A percentile compares a stretch with the other conserved stretches of the same genome.
Conservation (phyloP, 1,140 invertebrate species). For the Dendrolimus punctatus region DNA sequence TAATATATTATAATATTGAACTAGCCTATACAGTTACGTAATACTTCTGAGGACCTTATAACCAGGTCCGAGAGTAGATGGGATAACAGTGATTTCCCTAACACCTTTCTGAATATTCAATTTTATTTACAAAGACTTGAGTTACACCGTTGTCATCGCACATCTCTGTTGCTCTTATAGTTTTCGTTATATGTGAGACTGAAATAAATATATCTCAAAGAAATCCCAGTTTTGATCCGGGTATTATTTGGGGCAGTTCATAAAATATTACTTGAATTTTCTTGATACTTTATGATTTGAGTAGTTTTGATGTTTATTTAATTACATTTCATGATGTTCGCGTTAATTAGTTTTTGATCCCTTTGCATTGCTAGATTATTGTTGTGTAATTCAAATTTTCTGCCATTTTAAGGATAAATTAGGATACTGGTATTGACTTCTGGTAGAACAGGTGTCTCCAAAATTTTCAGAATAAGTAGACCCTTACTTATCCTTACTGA, state of each 20-base stretch:
- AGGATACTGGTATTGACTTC: no score
- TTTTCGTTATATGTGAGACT: constrained; percentile 11
- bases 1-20: no score
- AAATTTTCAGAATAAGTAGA: no score
- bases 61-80: constrained; percentile 28
- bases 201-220: constrained; percentile 22
- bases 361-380: no score
- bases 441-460: no score
- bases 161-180: constrained; percentile 5
- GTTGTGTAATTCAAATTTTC: no score
- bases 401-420: no score
- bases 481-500: no score
- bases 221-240: constrained; percentile 25
- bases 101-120: constrained; percentile 61
- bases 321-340: not conserved
- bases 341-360: constrained; percentile 8
- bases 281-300: constrained; percentile 17
- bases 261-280: constrained; percentile 42
- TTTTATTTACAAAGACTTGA: constrained; percentile 56
- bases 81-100: constrained; percentile 51
- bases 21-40: constrained; percentile 20
- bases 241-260: constrained; percentile 34
- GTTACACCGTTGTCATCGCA: constrained; percentile 29
- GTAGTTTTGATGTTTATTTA: not conserved
- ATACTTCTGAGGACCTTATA: constrained; percentile 13